A percentile compares a stretch with the other conserved stretches of the same genome.
These are phyloP conservation scores for Melanostoma mellinum DNA, from an alignment of 2,888 invertebrate species.

Conservation along the genomic window DNA sequence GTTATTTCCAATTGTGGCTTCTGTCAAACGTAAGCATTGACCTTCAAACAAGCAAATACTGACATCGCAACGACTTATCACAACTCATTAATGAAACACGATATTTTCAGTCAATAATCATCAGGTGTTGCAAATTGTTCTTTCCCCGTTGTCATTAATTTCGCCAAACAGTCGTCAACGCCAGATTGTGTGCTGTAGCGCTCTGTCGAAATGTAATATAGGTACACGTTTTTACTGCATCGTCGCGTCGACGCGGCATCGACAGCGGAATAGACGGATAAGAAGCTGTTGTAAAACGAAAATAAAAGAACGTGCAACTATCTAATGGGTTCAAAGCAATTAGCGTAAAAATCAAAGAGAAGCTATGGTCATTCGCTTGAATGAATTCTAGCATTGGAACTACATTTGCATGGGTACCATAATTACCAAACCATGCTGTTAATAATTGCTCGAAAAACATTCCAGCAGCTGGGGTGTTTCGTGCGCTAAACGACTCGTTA, in stretches of 20 bases:
- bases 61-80: conserved; percentile 5
- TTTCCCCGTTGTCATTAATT: conserved; percentile 19
- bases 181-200: conserved; percentile 1
- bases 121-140: conserved; percentile 2
- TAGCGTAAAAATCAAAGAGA: conserved; percentile 61
- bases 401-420: conserved; percentile 52
- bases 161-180: conserved; percentile 8
- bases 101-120: conserved; percentile 24
- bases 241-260: background rate
- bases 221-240: conserved; percentile 8
- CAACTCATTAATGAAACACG: conserved; percentile 28
- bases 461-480: conserved; percentile 24
- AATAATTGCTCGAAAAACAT: conserved; percentile 46
- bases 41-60: background rate
- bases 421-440: conserved; percentile 54
- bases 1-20: too few relatives aligned
- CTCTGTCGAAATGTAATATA: conserved; percentile 17
- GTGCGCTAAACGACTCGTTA: conserved; percentile 26
- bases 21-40: too few relatives aligned
- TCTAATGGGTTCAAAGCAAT: conserved; percentile 69
- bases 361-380: conserved; percentile 28
- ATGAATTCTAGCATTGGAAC: conserved; percentile 46
- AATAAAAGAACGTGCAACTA: conserved; percentile 41
- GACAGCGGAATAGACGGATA: background rate
- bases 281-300: background rate